Base-by-base conservation (phyloP, 2,797 vertebrate genomes). In the Eupleurogrammus muticus region DNA sequence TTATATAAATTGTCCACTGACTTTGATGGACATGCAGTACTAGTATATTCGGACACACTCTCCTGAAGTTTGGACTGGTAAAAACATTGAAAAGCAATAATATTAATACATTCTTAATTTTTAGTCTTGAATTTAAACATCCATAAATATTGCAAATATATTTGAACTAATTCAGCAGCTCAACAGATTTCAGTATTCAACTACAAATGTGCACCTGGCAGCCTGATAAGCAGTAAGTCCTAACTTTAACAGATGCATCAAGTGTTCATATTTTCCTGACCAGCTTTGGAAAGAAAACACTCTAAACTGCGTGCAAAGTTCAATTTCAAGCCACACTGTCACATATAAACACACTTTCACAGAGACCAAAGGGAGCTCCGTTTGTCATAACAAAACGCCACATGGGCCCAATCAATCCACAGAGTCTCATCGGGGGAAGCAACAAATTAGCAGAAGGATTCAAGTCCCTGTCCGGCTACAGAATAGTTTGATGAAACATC, bases 361-460 rank as follows among this genome's bases (percentile, higher is more conserved):
- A 62, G 36, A 53, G 54, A 68, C 77, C 46, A 63, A 68, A 68
- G 60, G 24, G 38, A 24, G 38, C 50, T 69, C 44, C 4, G 1
- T 34, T n/a, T 79, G 79, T 48, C 83, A 69, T 10, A 75, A 73
- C 67, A 78, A 79, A 60, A 65, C 0, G 1, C 77, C 78, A 64
- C 54, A 67, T 28, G 66, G 52, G 50, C 34, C 44, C 48, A 50
- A 47, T 74, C 71, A 53, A 36, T 20, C 52, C 59, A 28, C 70
- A 57, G 32, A 80, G 65, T 40, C 71, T 73, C 48, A 62, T 46
- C 0, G 24, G 36, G 76, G 87, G 86, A 89, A 85, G 80, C 52
- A 78, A 88, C 83, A 69, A 80, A 83, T 81, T 84, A 89, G 62
- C 72, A 47, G 52, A 72, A 51, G 52, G 60, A 46, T 77, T 73